Percentiles rank a stretch among this genome's conserved stretches.
phyloP scores from a whole-genome alignment of 2,888 invertebrate genomes.

The Lysandra bellargus region DNA sequence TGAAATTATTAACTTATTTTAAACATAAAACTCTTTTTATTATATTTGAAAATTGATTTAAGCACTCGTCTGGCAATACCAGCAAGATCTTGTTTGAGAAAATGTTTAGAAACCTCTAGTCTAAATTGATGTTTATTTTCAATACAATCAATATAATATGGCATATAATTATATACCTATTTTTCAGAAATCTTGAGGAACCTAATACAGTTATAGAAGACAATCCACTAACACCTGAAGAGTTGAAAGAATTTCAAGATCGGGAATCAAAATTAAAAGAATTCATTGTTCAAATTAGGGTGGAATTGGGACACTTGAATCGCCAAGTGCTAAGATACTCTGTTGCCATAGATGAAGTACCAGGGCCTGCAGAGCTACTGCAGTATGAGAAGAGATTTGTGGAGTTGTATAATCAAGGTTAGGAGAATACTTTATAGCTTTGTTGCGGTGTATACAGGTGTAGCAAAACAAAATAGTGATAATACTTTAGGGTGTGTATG shows the following conservation, averaged over 20 bases:
- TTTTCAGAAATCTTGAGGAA: slow-evolving; percentile 55
- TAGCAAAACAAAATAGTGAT: too few species aligned
- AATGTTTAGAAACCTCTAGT: background rate
- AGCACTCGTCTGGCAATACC: too few species aligned
- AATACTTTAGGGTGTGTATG: too few species aligned
- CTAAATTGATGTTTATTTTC: slow-evolving; percentile 20
- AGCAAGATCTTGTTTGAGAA: background rate
- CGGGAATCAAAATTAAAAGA: slow-evolving; percentile 65
- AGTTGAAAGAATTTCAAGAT: slow-evolving; percentile 65
- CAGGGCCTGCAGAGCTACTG: slow-evolving; percentile 93
- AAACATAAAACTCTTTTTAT: too few species aligned
- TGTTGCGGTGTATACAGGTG: too few species aligned
- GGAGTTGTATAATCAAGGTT: slow-evolving; percentile 96
- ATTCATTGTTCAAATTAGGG: slow-evolving; percentile 65
- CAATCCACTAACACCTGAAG: slow-evolving; percentile 60
- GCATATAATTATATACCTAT: background rate
- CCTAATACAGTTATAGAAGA: slow-evolving; percentile 56
- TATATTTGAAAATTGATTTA: too few species aligned
- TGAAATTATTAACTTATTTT: too few species aligned
- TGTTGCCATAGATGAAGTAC: slow-evolving; percentile 94
- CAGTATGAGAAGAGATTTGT: slow-evolving; percentile 98
- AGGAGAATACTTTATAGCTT: slow-evolving; percentile 1
- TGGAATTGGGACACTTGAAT: slow-evolving; percentile 89
- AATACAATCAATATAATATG: slow-evolving; percentile 3
- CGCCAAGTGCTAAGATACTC: slow-evolving; percentile 89